These are phyloP conservation scores for Gallinago undulata DNA, from an alignment of 2,113 vertebrate genomes.

Conservation along the genomic window DNA sequence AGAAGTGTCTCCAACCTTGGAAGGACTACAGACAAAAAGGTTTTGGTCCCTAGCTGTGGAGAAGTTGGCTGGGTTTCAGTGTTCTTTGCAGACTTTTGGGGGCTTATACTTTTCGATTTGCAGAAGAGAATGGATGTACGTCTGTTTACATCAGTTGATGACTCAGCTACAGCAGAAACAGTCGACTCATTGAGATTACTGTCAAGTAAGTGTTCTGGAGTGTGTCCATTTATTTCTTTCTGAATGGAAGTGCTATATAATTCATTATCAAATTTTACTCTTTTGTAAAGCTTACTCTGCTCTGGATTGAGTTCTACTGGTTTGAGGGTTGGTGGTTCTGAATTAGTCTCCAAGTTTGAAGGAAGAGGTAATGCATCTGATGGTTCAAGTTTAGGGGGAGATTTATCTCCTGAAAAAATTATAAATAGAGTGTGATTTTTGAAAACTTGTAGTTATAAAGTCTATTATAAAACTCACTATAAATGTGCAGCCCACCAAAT, in stretches of 20 bases:
- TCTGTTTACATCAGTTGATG: constrained; percentile 85
- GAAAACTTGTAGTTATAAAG: constrained; percentile 79
- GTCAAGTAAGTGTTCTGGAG: constrained; percentile 82
- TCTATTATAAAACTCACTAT: constrained; percentile 82
- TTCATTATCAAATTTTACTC: constrained; percentile 82
- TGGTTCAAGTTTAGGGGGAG: constrained; percentile 96
- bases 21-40: constrained; percentile 98
- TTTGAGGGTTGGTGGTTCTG: constrained; percentile 95
- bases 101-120: constrained; percentile 90
- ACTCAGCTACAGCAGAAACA: constrained; percentile 87
- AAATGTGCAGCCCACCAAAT: constrained; percentile 81
- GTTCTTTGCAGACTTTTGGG: constrained; percentile 82
- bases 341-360: constrained; percentile 87
- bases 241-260: constrained; percentile 79
- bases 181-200: constrained; percentile 86
- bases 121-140: constrained; percentile 92
- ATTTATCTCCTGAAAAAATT: constrained; percentile 95
- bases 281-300: constrained; percentile 82
- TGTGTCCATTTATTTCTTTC: constrained; percentile 87
- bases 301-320: constrained; percentile 88
- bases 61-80: constrained; percentile 83
- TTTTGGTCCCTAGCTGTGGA: constrained; percentile 92
- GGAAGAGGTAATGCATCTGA: constrained; percentile 92
- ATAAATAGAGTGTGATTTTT: constrained; percentile 86
- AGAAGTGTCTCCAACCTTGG: constrained; percentile 96